phyloP scores from a whole-genome alignment of 2,888 invertebrate genomes.

The Mythimna albipuncta region DNA sequence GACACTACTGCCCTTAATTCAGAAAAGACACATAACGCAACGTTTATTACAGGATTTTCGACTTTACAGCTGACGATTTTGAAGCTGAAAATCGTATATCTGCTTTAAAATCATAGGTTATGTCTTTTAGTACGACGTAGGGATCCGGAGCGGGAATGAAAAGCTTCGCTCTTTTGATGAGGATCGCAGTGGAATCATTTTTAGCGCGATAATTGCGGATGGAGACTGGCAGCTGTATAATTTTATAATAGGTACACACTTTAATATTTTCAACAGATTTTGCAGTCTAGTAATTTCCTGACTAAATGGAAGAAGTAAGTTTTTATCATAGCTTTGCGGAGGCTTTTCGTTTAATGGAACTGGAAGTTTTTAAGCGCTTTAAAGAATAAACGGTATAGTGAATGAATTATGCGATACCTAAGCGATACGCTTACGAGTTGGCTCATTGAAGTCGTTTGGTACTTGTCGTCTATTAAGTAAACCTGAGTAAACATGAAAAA shows the following conservation, averaged over 20 bases:
- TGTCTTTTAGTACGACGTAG: slow-evolving; percentile 20
- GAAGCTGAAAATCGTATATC: slow-evolving; percentile 60
- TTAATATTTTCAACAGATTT: slow-evolving; percentile 57
- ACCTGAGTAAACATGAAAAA: too few relatives aligned
- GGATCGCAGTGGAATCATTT: slow-evolving; percentile 74
- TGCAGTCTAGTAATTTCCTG: slow-evolving; percentile 21
- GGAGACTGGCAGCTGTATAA: slow-evolving; percentile 65
- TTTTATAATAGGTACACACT: slow-evolving; percentile 53
- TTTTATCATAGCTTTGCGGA: background rate
- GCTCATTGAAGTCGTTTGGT: background rate
- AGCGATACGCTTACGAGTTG: background rate
- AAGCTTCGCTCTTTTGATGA: slow-evolving; percentile 73
- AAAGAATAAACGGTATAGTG: slow-evolving; percentile 4
- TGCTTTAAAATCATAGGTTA: slow-evolving; percentile 48
- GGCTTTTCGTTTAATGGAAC: slow-evolving; percentile 3
- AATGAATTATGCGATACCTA: background rate
- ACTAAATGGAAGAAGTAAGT: background rate
- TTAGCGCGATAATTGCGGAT: slow-evolving; percentile 76
- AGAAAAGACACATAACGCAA: slow-evolving; percentile 64
- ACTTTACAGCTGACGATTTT: slow-evolving; percentile 62
- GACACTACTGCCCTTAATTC: slow-evolving; percentile 66
- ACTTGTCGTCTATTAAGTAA: background rate
- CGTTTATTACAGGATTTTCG: slow-evolving; percentile 56
- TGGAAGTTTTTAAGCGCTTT: slow-evolving; percentile 12
- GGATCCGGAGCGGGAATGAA: slow-evolving; percentile 62